phyloP scores from a whole-genome alignment of 1,140 invertebrate genomes.

The Odontomachus brunneus region DNA sequence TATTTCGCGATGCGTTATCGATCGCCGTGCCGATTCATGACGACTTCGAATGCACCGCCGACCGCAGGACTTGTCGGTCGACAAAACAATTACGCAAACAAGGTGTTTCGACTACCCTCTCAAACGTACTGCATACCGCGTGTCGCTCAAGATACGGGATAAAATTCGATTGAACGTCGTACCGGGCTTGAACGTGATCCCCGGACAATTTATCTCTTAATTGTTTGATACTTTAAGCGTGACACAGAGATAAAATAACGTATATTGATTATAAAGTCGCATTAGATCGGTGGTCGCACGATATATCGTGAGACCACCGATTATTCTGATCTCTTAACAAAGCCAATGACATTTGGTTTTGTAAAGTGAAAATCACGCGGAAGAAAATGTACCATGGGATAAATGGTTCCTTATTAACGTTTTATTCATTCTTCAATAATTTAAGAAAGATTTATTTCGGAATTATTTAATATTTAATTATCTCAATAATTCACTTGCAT shows the following conservation, averaged over 20 bases:
- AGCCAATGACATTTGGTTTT: neutral
- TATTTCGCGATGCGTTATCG: slow-evolving; percentile 59
- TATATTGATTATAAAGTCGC: neutral
- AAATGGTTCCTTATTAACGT: too few relatives aligned
- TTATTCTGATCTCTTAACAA: neutral
- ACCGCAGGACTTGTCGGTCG: slow-evolving; percentile 50
- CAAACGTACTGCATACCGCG: neutral
- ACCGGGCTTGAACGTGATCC: neutral
- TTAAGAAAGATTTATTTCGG: too few relatives aligned
- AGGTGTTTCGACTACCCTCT: slow-evolving; percentile 7
- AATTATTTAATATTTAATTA: too few relatives aligned
- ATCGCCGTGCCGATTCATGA: slow-evolving; percentile 61
- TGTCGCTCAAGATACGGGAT: neutral
- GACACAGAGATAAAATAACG: neutral
- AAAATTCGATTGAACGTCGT: neutral
- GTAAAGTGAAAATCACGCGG: neutral
- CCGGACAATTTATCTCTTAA: neutral
- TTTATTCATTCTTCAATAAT: too few relatives aligned
- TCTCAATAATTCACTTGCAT: too few relatives aligned
- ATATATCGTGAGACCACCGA: neutral
- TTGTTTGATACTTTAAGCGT: neutral
- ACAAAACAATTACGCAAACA: slow-evolving; percentile 53
- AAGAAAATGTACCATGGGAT: too few relatives aligned
- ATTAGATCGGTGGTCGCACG: neutral
- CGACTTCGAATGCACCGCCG: slow-evolving; percentile 63